phyloP scores from a whole-genome alignment of 2,888 invertebrate genomes.

The Melangyna quadrimaculata region DNA sequence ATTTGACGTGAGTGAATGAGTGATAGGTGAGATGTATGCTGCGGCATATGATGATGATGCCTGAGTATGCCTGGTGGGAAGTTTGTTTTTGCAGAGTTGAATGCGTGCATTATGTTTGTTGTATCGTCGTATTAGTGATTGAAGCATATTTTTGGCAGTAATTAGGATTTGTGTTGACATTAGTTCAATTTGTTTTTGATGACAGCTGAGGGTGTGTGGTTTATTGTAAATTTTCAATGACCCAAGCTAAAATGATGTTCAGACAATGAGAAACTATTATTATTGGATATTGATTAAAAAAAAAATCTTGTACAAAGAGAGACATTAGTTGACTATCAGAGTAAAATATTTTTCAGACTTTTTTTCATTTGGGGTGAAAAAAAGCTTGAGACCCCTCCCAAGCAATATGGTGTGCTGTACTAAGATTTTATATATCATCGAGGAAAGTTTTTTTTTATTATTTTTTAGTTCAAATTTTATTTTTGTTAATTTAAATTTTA shows the following conservation, averaged over 20 bases:
- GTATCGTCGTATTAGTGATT: neutral
- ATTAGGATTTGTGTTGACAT: slow-evolving; percentile 60
- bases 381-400: too few species aligned
- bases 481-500: too few species aligned
- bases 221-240: neutral
- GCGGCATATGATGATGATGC: neutral
- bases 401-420: too few species aligned
- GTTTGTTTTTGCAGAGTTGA: slow-evolving; percentile 14
- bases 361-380: too few species aligned
- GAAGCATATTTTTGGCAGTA: slow-evolving; percentile 36
- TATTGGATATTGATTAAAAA: neutral
- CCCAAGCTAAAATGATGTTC: neutral
- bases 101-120: neutral
- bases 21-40: slow-evolving; percentile 57
- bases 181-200: slow-evolving; percentile 48
- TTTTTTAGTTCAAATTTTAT: too few species aligned
- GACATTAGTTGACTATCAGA: too few species aligned
- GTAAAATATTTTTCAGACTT: too few species aligned
- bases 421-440: too few species aligned
- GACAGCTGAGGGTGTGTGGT: slow-evolving; percentile 21
- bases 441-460: too few species aligned
- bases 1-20: slow-evolving; percentile 63
- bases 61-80: slow-evolving; percentile 36
- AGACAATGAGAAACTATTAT: neutral
- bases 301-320: too few species aligned